phyloP scores from a whole-genome alignment of 2,797 vertebrate genomes.

The Netta rufina region DNA sequence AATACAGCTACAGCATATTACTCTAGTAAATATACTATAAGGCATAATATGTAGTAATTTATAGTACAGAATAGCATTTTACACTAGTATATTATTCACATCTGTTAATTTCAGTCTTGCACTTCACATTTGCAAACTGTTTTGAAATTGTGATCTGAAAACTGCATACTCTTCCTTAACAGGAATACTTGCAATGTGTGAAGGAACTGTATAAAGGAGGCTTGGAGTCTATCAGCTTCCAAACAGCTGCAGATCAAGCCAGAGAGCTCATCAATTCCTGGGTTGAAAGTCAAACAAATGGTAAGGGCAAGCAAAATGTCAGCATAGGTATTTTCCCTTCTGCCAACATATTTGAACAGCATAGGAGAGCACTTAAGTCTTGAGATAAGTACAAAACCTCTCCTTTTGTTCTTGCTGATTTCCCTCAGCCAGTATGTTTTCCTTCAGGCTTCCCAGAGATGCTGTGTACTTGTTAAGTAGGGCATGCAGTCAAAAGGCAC shows the following conservation, averaged over 20 bases:
- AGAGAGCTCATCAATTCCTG: conserved; percentile 85
- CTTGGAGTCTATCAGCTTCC: conserved; percentile 83
- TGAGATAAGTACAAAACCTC: not conserved
- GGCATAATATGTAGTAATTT: not conserved
- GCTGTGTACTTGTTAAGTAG: not conserved
- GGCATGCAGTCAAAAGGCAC: not conserved
- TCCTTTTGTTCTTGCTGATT: not conserved
- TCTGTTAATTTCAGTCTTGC: not conserved
- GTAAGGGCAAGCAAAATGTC: conserved; percentile 58
- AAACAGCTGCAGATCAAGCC: conserved; percentile 67
- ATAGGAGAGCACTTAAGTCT: not conserved
- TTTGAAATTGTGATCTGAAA: not conserved
- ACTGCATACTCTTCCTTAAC: not conserved
- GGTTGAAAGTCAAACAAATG: conserved; percentile 85
- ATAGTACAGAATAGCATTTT: not conserved
- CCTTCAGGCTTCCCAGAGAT: not conserved
- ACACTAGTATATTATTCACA: not conserved
- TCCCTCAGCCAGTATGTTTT: not conserved
- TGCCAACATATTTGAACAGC: not conserved
- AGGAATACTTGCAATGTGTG: conserved; percentile 54
- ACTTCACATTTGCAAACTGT: not conserved
- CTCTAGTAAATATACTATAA: not conserved
- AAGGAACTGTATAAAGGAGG: conserved; percentile 79
- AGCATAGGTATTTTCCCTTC: not conserved
- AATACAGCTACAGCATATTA: not conserved